Conservation (phyloP, 2,113 vertebrate species). For the Atherinomorus stipes region DNA sequence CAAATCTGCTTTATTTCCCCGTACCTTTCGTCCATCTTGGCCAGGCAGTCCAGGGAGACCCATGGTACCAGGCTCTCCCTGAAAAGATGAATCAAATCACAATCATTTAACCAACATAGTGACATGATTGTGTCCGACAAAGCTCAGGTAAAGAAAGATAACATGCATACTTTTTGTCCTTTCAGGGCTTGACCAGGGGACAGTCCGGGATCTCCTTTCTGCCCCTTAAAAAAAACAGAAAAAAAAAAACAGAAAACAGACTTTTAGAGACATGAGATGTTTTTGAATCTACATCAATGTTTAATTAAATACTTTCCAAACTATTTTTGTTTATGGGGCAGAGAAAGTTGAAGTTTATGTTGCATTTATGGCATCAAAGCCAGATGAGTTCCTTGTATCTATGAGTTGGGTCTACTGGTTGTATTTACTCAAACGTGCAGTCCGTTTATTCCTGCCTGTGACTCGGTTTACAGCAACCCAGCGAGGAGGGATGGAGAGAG, state of each 20-base stretch:
- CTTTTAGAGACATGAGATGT: neutral
- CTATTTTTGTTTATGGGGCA: constrained; percentile 1
- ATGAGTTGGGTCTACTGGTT: constrained; percentile 21
- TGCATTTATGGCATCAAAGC: constrained; percentile 39
- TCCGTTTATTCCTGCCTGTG: constrained; percentile 65
- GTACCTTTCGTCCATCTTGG: constrained; percentile 91
- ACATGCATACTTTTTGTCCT: constrained; percentile 88
- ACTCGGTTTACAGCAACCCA: constrained; percentile 74
- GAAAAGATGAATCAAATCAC: constrained; percentile 39
- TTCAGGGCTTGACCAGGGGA: constrained; percentile 88
- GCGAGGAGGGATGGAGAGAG: constrained; percentile 53
- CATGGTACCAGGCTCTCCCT: constrained; percentile 88
- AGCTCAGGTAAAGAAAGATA: neutral
- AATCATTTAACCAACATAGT: neutral
- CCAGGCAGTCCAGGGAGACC: constrained; percentile 88
- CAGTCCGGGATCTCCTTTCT: constrained; percentile 93
- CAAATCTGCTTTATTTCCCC: constrained; percentile 11
- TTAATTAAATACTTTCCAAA: constrained; percentile 20
- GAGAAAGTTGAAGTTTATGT: constrained; percentile 20
- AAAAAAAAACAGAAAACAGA: constrained; percentile 19
- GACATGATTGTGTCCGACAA: neutral
- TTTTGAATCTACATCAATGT: neutral
- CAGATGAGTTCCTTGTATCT: constrained; percentile 41
- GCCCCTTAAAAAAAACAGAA: constrained; percentile 89
- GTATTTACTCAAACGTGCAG: constrained; percentile 71